These are phyloP conservation scores for Eueides isabella DNA, from an alignment of 1,140 invertebrate species.

Conservation along the genomic window DNA sequence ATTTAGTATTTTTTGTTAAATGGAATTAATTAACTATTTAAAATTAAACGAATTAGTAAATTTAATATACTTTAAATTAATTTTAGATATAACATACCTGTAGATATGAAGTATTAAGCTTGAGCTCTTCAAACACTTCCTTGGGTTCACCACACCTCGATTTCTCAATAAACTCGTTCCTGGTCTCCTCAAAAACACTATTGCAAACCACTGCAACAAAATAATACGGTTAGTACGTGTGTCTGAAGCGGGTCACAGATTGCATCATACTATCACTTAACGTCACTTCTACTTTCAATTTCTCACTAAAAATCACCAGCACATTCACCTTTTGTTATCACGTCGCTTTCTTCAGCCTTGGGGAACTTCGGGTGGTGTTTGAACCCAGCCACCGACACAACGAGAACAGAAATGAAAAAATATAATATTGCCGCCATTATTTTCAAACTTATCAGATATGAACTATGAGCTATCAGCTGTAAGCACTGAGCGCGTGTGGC, in stretches of 20 bases:
- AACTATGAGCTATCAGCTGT: conserved; percentile 30
- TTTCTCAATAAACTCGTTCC: conserved; percentile 62
- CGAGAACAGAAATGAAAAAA: conserved; percentile 55
- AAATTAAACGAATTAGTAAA: background rate
- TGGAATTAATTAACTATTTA: background rate
- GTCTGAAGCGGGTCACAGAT: background rate
- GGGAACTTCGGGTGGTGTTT: conserved; percentile 66
- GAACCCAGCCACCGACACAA: conserved; percentile 53
- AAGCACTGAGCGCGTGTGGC: conserved; percentile 58
- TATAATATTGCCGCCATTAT: conserved; percentile 61
- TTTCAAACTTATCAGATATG: conserved; percentile 45
- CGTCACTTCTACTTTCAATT: conserved; percentile 5
- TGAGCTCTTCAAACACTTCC: conserved; percentile 65
- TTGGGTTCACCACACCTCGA: conserved; percentile 71
- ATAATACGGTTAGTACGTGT: conserved; percentile 33
- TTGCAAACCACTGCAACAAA: conserved; percentile 63
- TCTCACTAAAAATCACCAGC: background rate
- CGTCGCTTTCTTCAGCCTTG: conserved; percentile 54
- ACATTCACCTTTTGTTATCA: conserved; percentile 57
- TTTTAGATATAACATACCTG: conserved; percentile 50
- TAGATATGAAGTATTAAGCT: conserved; percentile 54
- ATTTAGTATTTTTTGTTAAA: background rate
- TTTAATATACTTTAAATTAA: background rate
- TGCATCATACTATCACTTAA: background rate
- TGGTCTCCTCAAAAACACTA: conserved; percentile 48